These are phyloP conservation scores for Horisme vitalbata DNA, from an alignment of 2,888 invertebrate species.

Conservation along the genomic window DNA sequence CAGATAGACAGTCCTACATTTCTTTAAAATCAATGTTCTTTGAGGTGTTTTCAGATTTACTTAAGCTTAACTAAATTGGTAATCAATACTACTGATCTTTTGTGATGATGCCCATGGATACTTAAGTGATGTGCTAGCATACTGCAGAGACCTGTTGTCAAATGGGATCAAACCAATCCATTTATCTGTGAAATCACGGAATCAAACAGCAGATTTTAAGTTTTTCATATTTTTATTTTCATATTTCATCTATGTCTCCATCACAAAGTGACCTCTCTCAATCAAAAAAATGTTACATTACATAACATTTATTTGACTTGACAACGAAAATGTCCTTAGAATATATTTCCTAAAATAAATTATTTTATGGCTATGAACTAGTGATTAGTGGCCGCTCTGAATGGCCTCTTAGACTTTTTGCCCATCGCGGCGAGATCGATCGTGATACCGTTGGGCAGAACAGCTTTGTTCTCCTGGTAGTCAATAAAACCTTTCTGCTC, in stretches of 20 bases:
- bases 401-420: constrained; percentile 88
- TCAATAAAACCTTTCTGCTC: constrained; percentile 87
- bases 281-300: constrained; percentile 44
- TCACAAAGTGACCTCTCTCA: constrained; percentile 40
- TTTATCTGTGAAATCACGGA: not conserved
- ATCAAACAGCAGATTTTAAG: not conserved
- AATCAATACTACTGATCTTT: too few relatives aligned
- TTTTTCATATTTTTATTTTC: constrained; percentile 45
- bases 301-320: constrained; percentile 60
- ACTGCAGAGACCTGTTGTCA: not conserved
- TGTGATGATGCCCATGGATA: too few relatives aligned
- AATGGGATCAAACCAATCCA: too few relatives aligned
- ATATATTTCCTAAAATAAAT: constrained; percentile 75
- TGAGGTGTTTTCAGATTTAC: too few relatives aligned
- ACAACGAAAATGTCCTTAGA: constrained; percentile 60
- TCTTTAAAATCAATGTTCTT: too few relatives aligned
- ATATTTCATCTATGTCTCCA: constrained; percentile 45
- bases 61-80: too few relatives aligned
- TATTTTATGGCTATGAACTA: constrained; percentile 59
- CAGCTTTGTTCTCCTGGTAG: constrained; percentile 88
- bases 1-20: too few relatives aligned
- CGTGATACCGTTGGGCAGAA: constrained; percentile 87
- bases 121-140: not conserved
- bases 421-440: constrained; percentile 88
- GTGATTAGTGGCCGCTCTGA: constrained; percentile 76